Percentiles rank a stretch among this genome's conserved stretches.
phyloP scores from a whole-genome alignment of 2,797 vertebrate species.

The Petrocephalus schoutedeni region DNA sequence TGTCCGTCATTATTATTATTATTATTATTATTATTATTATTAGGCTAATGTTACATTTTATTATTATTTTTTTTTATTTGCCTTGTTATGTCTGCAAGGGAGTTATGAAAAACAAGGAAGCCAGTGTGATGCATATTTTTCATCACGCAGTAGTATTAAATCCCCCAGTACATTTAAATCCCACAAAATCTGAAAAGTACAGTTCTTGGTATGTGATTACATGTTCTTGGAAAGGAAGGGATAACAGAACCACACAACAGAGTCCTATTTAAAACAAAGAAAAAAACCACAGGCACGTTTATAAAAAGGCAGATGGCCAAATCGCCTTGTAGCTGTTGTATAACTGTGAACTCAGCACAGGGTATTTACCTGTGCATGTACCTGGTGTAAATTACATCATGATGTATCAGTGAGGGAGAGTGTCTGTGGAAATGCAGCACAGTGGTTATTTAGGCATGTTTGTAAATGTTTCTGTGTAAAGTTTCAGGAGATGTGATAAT shows the following conservation, averaged over 20 bases:
- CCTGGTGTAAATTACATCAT: not conserved
- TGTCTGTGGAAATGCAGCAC: not conserved
- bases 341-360: not conserved
- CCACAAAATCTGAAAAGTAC: not conserved
- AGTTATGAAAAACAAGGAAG: too few relatives aligned
- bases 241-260: not conserved
- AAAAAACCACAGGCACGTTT: not conserved
- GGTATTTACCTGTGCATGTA: not conserved
- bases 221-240: not conserved
- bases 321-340: not conserved
- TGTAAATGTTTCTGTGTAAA: not conserved
- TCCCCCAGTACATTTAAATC: not conserved
- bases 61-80: too few relatives aligned
- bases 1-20: not conserved
- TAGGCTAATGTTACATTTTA: too few relatives aligned
- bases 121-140: too few relatives aligned
- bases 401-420: not conserved
- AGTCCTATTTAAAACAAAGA: not conserved
- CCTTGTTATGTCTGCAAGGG: too few relatives aligned
- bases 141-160: not conserved
- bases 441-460: not conserved
- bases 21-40: not conserved
- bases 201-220: not conserved
- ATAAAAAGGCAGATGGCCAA: not conserved
- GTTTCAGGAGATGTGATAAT: not conserved